Percentiles rank a stretch among this genome's conserved stretches.
Conservation (phyloP, 2,888 invertebrate species). For the Apamea sordens region DNA sequence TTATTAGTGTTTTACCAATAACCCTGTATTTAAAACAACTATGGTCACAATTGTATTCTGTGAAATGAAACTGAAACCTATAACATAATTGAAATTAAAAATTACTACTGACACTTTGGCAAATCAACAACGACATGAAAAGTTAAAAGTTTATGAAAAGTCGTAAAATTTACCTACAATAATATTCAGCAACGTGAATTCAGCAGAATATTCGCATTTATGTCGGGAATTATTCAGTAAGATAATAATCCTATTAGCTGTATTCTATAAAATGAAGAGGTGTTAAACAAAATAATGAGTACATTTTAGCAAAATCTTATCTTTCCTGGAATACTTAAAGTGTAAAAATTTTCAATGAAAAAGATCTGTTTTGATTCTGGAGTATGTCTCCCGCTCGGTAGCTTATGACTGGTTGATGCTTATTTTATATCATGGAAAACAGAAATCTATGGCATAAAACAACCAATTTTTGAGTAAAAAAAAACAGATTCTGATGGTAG, state of each 20-base stretch:
- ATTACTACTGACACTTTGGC: not conserved
- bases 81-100: not conserved
- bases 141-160: too few relatives aligned
- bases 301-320: constrained; percentile 16
- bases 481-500: not conserved
- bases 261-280: constrained; percentile 1
- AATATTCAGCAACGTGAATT: constrained; percentile 1
- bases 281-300: constrained; percentile 12
- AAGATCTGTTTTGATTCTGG: not conserved
- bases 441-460: not conserved
- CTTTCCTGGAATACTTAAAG: not conserved
- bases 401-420: not conserved
- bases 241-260: not conserved
- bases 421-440: not conserved
- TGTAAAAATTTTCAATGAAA: constrained; percentile 1
- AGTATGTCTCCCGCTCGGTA: not conserved
- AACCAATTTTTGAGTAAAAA: not conserved
- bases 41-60: not conserved
- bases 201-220: constrained; percentile 6
- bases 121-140: not conserved
- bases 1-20: too few relatives aligned
- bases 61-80: not conserved
- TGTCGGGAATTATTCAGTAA: not conserved
- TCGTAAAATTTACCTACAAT: not conserved
- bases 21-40: too few relatives aligned